Conservation (phyloP, 2,888 invertebrate species). For the Lathronympha strigana region DNA sequence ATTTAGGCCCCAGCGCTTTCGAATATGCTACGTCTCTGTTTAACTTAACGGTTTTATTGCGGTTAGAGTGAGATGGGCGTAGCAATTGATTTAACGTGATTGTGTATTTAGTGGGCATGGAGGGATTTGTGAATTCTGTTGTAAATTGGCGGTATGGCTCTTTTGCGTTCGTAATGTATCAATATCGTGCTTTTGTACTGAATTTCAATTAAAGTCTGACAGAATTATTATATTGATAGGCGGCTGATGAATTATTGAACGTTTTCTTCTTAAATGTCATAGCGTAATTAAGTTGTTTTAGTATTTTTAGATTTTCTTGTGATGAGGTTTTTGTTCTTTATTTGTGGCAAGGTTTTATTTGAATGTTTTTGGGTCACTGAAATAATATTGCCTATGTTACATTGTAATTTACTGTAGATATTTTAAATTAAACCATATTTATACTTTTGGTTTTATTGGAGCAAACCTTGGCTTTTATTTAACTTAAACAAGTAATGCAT, state of each 20-base stretch:
- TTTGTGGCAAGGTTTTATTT: not conserved
- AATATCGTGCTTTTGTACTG: slow-evolving; percentile 73
- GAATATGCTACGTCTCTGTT: slow-evolving; percentile 52
- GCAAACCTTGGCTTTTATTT: too few relatives aligned
- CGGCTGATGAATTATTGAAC: slow-evolving; percentile 76
- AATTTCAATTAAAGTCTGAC: slow-evolving; percentile 82
- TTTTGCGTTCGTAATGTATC: slow-evolving; percentile 81
- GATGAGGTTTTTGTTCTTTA: slow-evolving; percentile 14
- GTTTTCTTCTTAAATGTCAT: slow-evolving; percentile 58
- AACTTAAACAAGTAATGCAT: too few relatives aligned
- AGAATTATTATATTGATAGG: slow-evolving; percentile 82
- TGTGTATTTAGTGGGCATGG: slow-evolving; percentile 79
- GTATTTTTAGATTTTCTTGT: slow-evolving; percentile 35
- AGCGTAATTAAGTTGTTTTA: slow-evolving; percentile 54
- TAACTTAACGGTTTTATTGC: slow-evolving; percentile 10
- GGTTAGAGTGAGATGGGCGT: slow-evolving; percentile 54
- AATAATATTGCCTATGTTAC: not conserved
- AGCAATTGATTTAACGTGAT: slow-evolving; percentile 78
- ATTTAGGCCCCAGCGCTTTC: slow-evolving; percentile 58
- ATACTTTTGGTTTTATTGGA: too few relatives aligned
- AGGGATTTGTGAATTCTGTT: slow-evolving; percentile 82
- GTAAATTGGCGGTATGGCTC: slow-evolving; percentile 79
- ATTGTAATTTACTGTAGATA: too few relatives aligned
- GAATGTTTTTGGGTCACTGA: not conserved
- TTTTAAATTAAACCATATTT: too few relatives aligned